A percentile compares a stretch with the other conserved stretches of the same genome.
Evolutionary conservation across 2,888 invertebrate genomes (phyloP).

Genomic region (Leptarthrus brevirostris): DNA sequence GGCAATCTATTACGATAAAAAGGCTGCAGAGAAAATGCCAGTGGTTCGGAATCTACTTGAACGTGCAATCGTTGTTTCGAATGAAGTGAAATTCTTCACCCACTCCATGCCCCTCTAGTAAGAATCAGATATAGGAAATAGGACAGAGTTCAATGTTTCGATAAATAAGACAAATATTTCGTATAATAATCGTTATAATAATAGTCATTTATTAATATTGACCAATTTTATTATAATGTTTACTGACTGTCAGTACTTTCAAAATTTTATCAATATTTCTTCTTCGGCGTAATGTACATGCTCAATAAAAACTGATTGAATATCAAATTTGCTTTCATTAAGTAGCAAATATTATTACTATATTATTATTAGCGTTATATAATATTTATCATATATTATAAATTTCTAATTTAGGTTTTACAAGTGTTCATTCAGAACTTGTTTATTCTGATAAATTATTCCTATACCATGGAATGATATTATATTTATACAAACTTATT

Average conservation of each 20-base stretch:
- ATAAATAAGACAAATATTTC: too few species aligned
- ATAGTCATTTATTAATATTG: slow-evolving; percentile 9
- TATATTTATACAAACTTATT: slow-evolving; percentile 1
- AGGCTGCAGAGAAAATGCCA: too few species aligned
- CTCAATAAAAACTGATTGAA: slow-evolving; percentile 23
- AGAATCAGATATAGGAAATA: too few species aligned
- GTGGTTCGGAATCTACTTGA: too few species aligned
- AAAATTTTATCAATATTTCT: neutral
- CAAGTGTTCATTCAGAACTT: neutral
- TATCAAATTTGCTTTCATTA: neutral
- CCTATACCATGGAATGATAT: too few species aligned
- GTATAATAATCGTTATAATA: slow-evolving; percentile 23
- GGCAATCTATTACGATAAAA: too few species aligned
- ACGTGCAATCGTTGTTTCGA: too few species aligned
- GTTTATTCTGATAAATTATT: too few species aligned
- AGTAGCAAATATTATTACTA: neutral
- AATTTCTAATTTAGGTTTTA: neutral
- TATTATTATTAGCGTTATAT: neutral
- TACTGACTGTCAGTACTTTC: too few species aligned
- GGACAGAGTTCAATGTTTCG: too few species aligned
- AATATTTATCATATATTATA: neutral
- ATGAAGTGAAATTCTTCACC: too few species aligned
- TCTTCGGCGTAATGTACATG: neutral
- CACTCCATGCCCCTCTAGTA: too few species aligned
- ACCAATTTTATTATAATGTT: neutral